A percentile compares a stretch with the other conserved stretches of the same genome.
These are phyloP conservation scores for Onychomys torridus DNA, from an alignment of 2,797 vertebrate species.

Conservation along the genomic window DNA sequence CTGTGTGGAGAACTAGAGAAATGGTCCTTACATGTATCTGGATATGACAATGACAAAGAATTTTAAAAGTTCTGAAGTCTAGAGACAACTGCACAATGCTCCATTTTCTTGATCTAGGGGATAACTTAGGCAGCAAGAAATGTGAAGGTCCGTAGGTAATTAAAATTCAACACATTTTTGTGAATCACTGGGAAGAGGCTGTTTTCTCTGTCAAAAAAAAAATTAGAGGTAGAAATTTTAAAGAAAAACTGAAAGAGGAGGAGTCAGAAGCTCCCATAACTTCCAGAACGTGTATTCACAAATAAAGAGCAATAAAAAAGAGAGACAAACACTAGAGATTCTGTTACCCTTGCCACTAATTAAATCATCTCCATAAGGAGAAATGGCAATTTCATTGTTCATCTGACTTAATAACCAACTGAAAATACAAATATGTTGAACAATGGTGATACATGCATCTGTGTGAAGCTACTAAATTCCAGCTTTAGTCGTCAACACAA, in stretches of 20 bases:
- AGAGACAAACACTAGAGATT: background rate
- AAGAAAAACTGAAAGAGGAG: background rate
- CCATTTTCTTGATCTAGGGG: rapidly evolving
- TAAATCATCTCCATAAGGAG: background rate
- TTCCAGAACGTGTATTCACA: background rate
- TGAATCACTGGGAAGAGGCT: background rate
- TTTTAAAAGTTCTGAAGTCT: background rate
- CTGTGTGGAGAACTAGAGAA: background rate
- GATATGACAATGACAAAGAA: background rate
- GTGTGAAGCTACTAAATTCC: background rate
- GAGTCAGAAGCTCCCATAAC: background rate
- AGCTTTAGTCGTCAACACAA: background rate
- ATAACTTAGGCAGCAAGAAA: background rate
- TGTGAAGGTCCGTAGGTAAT: background rate
- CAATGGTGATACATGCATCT: background rate
- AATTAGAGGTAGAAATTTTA: too few relatives aligned
- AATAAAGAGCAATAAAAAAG: background rate
- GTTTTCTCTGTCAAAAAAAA: background rate
- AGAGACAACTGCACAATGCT: rapidly evolving
- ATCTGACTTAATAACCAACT: background rate
- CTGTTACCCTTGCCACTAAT: background rate
- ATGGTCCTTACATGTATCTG: background rate
- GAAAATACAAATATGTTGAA: background rate
- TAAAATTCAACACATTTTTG: background rate
- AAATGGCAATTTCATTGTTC: background rate